Evolutionary conservation across 2,797 vertebrate species (phyloP).

Genomic region (Synanceia verrucosa): DNA sequence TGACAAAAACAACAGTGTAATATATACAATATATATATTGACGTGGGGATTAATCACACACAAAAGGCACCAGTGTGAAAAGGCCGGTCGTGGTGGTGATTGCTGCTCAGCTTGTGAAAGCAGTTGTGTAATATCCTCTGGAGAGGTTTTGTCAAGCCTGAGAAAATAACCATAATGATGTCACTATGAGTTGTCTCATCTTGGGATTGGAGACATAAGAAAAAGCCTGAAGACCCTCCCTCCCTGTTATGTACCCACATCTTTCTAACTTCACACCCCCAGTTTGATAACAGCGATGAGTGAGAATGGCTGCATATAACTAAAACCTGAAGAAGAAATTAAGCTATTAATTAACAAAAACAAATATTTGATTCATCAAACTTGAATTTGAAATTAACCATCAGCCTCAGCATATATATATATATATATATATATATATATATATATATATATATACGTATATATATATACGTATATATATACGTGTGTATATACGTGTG

Average conservation of each 20-base stretch:
- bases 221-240: background rate
- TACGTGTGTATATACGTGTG: background rate
- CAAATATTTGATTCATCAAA: background rate
- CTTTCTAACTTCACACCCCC: background rate
- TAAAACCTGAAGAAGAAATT: background rate
- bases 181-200: background rate
- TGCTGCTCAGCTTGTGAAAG: background rate
- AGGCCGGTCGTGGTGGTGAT: background rate
- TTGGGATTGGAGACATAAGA: background rate
- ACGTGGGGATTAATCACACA: background rate
- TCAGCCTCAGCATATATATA: background rate
- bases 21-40: too few relatives aligned
- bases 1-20: background rate
- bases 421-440: background rate
- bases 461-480: too few relatives aligned
- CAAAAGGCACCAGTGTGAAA: background rate
- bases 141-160: background rate
- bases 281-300: background rate
- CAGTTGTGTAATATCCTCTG: background rate
- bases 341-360: background rate
- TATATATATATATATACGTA: background rate
- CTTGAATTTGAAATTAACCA: background rate
- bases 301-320: too few relatives aligned
- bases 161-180: background rate
- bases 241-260: conserved; percentile 1